Base-by-base conservation (phyloP, 2,888 invertebrate species). In the Norana najaformis region DNA sequence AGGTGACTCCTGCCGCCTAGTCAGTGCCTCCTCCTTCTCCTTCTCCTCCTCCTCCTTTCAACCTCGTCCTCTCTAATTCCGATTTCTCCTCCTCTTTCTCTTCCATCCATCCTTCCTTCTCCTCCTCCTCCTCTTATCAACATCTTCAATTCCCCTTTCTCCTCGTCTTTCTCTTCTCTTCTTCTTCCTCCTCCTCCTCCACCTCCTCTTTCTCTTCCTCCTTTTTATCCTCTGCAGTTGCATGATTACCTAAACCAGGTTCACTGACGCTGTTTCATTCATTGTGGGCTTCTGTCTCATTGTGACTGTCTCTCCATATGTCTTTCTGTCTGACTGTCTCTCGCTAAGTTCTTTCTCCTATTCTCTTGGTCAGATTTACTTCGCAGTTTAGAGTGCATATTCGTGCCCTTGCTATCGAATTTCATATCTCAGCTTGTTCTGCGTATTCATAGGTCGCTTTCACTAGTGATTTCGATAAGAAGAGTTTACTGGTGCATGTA, bases 71-170 rank as follows among this genome's bases (percentile, higher is more conserved):
- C 30, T 36, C 85, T 4, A 4, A 2, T 88, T 8, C 37, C 35
- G 16, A 3, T 38, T 8, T 36, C 35, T n/a, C 88, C 36, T 41
- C 4, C 20, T 35, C 30, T 36, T 0, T 37, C 30, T 88, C 89
- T 82, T 85, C 38, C 53, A 30, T 37, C 38, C n/a, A 23, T 38
- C 88, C 3, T 38, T 88, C 89, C 83, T 36, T 41, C 82, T 83
- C 36, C 82, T 89, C 47, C 82, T 39, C 83, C 82, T 89, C 53
- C 89, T 89, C 82, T n/a, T n/a, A n/a, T n/a, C n/a, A n/a, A n/a
- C n/a, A n/a, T n/a, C n/a, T n/a, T n/a, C n/a, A n/a, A n/a, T 89
- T 35, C 47, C 34, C 41, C 35, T 47, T 88, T 34, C 23, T 83
- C 83, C 88, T 83, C 41, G 18, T 90, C 83, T 41, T 90, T 30